Percentiles rank a stretch among this genome's conserved stretches.
phyloP scores from a whole-genome alignment of 2,888 invertebrate genomes.

The Tetrapedia diversipes region DNA sequence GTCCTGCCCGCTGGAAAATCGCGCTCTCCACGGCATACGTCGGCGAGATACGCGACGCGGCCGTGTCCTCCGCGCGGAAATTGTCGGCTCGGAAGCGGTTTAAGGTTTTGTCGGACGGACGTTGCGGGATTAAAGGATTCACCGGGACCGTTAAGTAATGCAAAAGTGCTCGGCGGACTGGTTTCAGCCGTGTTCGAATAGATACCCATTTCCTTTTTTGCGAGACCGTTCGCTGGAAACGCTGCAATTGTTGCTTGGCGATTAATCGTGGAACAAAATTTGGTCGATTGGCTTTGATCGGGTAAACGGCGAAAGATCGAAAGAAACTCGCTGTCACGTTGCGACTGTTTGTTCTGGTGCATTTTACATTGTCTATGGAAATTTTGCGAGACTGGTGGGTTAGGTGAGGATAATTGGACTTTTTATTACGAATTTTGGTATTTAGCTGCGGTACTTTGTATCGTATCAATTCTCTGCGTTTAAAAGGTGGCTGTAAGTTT shows the following conservation, averaged over 20 bases:
- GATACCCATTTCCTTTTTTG: too few species aligned
- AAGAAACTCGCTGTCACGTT: conserved; percentile 2
- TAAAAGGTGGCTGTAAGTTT: too few species aligned
- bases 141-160: conserved; percentile 26
- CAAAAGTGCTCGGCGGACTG: conserved; percentile 18
- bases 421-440: too few species aligned
- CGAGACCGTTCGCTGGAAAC: conserved; percentile 5
- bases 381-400: too few species aligned
- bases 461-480: too few species aligned
- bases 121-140: conserved; percentile 45
- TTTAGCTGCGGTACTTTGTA: too few species aligned
- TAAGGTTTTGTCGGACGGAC: conserved; percentile 31
- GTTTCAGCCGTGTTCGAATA: conserved; percentile 1
- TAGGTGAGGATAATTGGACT: too few species aligned
- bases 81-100: conserved; percentile 24
- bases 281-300: conserved; percentile 12
- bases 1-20: neutral
- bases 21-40: conserved; percentile 3
- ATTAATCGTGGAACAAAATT: conserved; percentile 33
- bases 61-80: conserved; percentile 29
- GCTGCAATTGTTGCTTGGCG: neutral
- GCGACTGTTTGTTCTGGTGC: too few species aligned
- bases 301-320: conserved; percentile 9
- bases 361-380: too few species aligned
- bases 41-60: conserved; percentile 20